Percentiles rank a stretch among this genome's conserved stretches.
Evolutionary conservation across 2,797 vertebrate genomes (phyloP).

Genomic region (Rhodeus uyekii): DNA sequence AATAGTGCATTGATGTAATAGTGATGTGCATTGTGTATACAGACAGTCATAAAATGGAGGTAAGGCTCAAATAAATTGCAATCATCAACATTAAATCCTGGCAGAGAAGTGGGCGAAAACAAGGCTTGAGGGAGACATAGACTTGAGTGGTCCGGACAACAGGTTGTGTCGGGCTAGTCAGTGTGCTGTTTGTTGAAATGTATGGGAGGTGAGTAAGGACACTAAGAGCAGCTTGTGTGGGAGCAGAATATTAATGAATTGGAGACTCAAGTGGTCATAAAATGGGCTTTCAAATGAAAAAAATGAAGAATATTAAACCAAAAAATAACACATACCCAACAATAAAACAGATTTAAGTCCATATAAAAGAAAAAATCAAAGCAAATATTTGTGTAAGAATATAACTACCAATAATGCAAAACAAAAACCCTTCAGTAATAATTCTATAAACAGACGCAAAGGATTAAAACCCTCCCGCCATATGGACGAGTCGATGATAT

Average conservation of each 20-base stretch:
- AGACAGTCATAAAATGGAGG: slow-evolving; percentile 90
- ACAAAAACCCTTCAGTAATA: not conserved
- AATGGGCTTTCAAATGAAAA: slow-evolving; percentile 1
- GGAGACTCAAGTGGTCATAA: slow-evolving; percentile 2
- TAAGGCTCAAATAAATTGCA: slow-evolving; percentile 91
- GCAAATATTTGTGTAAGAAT: not conserved
- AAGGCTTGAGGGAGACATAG: slow-evolving; percentile 55
- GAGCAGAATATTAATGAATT: slow-evolving; percentile 35
- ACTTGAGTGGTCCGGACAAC: slow-evolving; percentile 41
- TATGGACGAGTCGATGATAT: slow-evolving; percentile 54
- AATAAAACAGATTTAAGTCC: not conserved
- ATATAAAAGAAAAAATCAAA: not conserved
- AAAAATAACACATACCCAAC: not conserved
- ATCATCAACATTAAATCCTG: slow-evolving; percentile 87
- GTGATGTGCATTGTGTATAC: slow-evolving; percentile 83
- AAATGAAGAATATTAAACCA: not conserved
- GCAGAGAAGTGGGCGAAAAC: slow-evolving; percentile 51
- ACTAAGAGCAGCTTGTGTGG: slow-evolving; percentile 33
- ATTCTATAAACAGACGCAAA: slow-evolving; percentile 17
- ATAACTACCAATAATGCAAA: not conserved
- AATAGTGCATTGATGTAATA: slow-evolving; percentile 93
- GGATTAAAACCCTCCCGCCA: slow-evolving; percentile 39
- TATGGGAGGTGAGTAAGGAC: not conserved
- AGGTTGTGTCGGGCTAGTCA: slow-evolving; percentile 29
- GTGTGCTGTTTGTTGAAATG: slow-evolving; percentile 41